Evolutionary conservation across 53 echinoderm and acorn worm genomes (phyloP), one percentile per base, ranked within the genome.

Genomic region (Holothuria scabra): DNA sequence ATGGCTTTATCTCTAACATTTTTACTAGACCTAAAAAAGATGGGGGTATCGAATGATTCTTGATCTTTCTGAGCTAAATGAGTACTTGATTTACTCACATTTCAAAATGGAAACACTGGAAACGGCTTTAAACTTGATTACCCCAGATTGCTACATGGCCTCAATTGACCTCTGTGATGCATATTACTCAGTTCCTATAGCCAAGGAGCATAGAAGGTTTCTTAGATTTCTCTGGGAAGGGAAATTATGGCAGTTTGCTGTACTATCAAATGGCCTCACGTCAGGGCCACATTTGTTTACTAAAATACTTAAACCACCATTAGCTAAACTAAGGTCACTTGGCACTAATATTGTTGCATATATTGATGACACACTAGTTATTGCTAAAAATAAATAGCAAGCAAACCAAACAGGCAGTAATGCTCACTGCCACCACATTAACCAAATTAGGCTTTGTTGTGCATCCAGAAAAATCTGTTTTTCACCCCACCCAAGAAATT

Each of bases 51-150:
- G n/a, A n/a, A n/a, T n/a, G n/a, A n/a, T n/a, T n/a, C n/a, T n/a
- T n/a, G n/a, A n/a, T n/a, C n/a, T n/a, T n/a, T n/a, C n/a, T n/a
- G n/a, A n/a, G n/a, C n/a, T n/a, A n/a, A 2, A 59, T 46, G 35
- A 86, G 55, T 65, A n/a, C 25, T 13, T 86, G 20, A 44, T 33
- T 0, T 83, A 87, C 29, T 18, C 44, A 16, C 87, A 87, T 70
- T 87, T 90, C 66, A 90, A 87, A 32, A 87, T 87, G 87, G 82
- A 87, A 25, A 82, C 81, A 3, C 28, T 87, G 30, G 38, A 87
- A 28, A 28, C 82, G 13, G 87, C 87, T 16, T 66, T 30, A 28
- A 13, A 49, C 9, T 49, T 74, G 31, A 44, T 84, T 22, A 88
- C 83, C 21, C 59, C 59, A 44, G 55, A 67, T 70, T 87, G 82